phyloP scores from a whole-genome alignment of 2,113 vertebrate genomes.

The Progne subis region DNA sequence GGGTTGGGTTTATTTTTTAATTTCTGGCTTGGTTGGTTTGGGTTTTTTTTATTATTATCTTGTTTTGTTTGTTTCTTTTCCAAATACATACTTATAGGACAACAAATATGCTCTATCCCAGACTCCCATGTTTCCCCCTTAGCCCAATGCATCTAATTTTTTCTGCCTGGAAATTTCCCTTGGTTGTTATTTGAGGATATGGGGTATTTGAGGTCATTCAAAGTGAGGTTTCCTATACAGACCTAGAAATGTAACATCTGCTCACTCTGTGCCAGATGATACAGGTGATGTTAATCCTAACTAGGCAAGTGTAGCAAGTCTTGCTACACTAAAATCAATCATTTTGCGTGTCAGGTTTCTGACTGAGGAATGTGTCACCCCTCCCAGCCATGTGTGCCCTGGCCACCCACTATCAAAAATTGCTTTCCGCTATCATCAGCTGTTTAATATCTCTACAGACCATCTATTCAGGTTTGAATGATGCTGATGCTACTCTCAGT shows the following conservation, averaged over 20 bases:
- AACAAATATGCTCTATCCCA: background rate
- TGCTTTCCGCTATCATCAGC: background rate
- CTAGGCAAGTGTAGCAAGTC: background rate
- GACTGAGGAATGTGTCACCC: background rate
- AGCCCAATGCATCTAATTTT: background rate
- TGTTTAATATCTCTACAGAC: background rate
- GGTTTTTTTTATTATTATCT: background rate
- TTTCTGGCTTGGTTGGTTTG: too few relatives aligned
- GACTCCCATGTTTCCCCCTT: background rate
- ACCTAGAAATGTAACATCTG: background rate
- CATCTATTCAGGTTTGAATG: background rate
- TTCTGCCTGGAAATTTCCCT: background rate
- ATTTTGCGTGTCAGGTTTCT: background rate
- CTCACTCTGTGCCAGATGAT: background rate
- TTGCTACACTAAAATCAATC: background rate
- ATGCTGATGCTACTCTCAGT: background rate
- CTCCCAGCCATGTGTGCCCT: background rate
- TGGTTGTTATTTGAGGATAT: background rate
- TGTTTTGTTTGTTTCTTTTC: background rate
- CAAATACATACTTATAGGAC: background rate
- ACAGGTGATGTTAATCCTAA: background rate
- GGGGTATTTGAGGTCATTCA: background rate
- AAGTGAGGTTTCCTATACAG: background rate
- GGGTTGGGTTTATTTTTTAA: too few relatives aligned
- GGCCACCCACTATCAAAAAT: background rate